Evolutionary conservation across 2,113 vertebrate species (phyloP).

Genomic region (Xyliphius kryptos): DNA sequence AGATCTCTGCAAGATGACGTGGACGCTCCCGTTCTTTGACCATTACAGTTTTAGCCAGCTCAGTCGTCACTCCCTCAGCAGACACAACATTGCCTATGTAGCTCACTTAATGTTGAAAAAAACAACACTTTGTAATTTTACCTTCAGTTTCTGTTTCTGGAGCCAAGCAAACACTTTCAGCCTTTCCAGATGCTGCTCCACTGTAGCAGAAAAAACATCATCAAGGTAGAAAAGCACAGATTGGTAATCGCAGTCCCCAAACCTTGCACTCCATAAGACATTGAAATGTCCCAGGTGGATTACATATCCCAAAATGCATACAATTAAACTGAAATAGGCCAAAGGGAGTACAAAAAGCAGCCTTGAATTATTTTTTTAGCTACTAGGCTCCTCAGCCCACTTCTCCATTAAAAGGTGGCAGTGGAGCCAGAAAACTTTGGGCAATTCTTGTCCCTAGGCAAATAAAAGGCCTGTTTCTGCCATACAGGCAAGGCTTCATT

Average conservation of each 20-base stretch:
- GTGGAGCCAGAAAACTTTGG: no score
- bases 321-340: no score
- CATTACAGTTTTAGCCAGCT: conserved; percentile 14
- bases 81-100: conserved; percentile 25
- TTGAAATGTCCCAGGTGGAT: conserved; percentile 20
- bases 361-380: not conserved
- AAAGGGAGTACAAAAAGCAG: conserved; percentile 7
- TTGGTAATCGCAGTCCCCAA: conserved; percentile 16
- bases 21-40: no score
- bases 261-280: conserved; percentile 5
- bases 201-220: conserved; percentile 9
- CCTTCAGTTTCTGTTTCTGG: not conserved
- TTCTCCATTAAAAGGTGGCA: no score
- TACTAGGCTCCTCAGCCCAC: not conserved
- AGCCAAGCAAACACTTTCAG: conserved; percentile 2
- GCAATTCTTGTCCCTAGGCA: no score
- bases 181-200: conserved; percentile 17
- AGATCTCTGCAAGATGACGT: conserved; percentile 1
- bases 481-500: no score
- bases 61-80: conserved; percentile 24
- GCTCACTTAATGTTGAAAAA: conserved; percentile 3
- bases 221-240: conserved; percentile 19
- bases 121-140: conserved; percentile 22
- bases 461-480: conserved; percentile 1
- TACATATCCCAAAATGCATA: no score